Evolutionary conservation across 2,888 invertebrate genomes (phyloP).

Genomic region (Acanthopleura granulata): DNA sequence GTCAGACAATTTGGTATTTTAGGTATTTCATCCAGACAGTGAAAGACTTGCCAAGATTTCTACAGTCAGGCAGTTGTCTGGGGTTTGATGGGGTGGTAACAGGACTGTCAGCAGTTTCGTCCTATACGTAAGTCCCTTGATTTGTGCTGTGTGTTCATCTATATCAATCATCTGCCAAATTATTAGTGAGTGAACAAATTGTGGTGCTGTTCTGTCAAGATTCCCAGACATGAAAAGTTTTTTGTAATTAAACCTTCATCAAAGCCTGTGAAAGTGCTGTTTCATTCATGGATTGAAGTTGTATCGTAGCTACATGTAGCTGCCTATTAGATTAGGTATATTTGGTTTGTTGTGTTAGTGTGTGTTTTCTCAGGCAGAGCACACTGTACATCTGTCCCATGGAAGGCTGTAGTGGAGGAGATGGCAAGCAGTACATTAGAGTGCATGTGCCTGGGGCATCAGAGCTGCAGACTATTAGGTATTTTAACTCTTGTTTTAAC

Average conservation of each 20-base stretch:
- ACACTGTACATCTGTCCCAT: conserved; percentile 54
- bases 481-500: not conserved
- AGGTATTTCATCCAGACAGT: conserved; percentile 37
- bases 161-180: no score
- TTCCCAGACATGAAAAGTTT: no score
- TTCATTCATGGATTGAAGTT: no score
- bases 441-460: conserved; percentile 59
- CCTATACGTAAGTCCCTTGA: conserved; percentile 2
- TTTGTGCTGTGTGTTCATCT: no score
- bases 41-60: conserved; percentile 34
- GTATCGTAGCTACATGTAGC: no score
- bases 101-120: not conserved
- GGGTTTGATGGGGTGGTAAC: conserved; percentile 5
- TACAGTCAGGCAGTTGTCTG: conserved; percentile 27
- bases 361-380: conserved; percentile 44
- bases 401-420: conserved; percentile 50
- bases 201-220: no score
- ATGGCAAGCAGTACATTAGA: conserved; percentile 55
- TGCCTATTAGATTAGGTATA: no score
- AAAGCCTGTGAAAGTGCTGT: no score
- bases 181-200: no score
- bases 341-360: no score
- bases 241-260: no score
- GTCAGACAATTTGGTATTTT: not conserved
- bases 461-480: conserved; percentile 60